Evolutionary conservation across 2,888 invertebrate species (phyloP).

Genomic region (Antheraea yamamai): DNA sequence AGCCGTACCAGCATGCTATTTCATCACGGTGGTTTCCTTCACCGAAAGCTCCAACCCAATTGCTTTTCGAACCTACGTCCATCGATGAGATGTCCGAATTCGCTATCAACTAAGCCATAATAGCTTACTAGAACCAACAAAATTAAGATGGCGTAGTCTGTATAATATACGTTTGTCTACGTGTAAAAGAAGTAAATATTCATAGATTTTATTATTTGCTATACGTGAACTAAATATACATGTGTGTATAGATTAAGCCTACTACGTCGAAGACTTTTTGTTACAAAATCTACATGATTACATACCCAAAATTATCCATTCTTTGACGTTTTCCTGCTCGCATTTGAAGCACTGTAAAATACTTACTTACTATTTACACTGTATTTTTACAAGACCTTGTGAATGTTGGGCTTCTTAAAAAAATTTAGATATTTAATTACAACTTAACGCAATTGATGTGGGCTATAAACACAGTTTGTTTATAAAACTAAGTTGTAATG

Average conservation of each 20-base stretch:
- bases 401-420: conserved; percentile 19
- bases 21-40: too few relatives aligned
- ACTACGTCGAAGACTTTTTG: not conserved
- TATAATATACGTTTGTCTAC: not conserved
- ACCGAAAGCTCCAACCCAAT: too few relatives aligned
- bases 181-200: not conserved
- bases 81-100: too few relatives aligned
- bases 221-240: not conserved
- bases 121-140: not conserved
- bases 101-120: too few relatives aligned
- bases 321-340: conserved; percentile 1
- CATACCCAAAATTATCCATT: not conserved
- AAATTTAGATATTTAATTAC: conserved; percentile 41
- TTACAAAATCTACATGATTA: not conserved
- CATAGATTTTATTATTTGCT: not conserved
- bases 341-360: not conserved
- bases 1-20: too few relatives aligned
- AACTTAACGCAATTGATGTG: conserved; percentile 42
- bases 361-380: conserved; percentile 4
- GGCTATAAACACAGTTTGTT: conserved; percentile 45
- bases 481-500: conserved; percentile 42
- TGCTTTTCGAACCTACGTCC: not conserved
- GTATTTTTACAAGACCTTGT: conserved; percentile 7
- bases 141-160: not conserved
- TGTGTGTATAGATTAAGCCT: not conserved